Conservation (phyloP, 2,797 vertebrate species). For the Taenioides sp. region DNA sequence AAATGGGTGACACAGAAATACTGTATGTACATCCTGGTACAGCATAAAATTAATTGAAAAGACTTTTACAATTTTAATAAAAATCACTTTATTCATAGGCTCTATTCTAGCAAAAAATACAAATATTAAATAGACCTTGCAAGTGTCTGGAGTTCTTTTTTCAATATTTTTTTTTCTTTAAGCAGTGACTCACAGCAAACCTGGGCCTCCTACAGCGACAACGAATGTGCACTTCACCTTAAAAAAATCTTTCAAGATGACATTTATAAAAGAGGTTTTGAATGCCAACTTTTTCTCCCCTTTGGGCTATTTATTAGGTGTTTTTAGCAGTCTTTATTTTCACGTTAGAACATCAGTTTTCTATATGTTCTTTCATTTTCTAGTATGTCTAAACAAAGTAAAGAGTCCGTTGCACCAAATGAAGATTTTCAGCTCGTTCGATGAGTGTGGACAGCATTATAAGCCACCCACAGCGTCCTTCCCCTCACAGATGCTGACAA, state of each 20-base stretch:
- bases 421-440: conserved; percentile 19
- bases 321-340: neutral
- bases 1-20: conserved; percentile 12
- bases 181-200: conserved; percentile 22
- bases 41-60: neutral
- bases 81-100: neutral
- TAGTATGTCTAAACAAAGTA: conserved; percentile 1
- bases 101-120: neutral
- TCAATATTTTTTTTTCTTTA: neutral
- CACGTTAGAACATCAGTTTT: conserved; percentile 4
- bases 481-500: conserved; percentile 1
- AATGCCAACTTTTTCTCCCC: conserved; percentile 8
- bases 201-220: conserved; percentile 35
- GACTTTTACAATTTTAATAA: neutral
- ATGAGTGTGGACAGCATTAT: neutral
- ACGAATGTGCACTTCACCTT: conserved; percentile 37
- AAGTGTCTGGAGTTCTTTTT: neutral
- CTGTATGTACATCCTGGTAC: neutral
- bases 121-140: neutral
- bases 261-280: conserved; percentile 30
- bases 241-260: conserved; percentile 1
- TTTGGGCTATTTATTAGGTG: conserved; percentile 1
- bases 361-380: neutral
- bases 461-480: conserved; percentile 15
- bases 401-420: neutral